A percentile compares a stretch with the other conserved stretches of the same genome.
phyloP scores from a whole-genome alignment of 2,113 vertebrate genomes.

The Leucopsar rothschildi region DNA sequence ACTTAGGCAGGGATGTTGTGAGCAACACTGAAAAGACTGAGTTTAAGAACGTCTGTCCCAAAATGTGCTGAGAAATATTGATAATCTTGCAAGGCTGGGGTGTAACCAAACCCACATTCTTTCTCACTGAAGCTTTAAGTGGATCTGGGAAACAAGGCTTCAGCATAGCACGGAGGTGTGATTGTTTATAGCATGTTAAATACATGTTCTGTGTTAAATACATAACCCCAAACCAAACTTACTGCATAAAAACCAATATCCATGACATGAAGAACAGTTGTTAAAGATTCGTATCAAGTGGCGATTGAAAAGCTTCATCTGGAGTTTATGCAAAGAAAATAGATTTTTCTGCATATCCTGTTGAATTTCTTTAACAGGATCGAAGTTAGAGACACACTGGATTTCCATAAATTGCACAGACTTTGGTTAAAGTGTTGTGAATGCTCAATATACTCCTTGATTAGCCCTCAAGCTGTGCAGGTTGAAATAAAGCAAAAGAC shows the following conservation, averaged over 20 bases:
- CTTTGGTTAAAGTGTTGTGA: background rate
- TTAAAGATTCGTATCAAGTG: background rate
- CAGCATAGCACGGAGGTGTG: background rate
- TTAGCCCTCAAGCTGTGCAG: background rate
- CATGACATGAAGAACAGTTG: background rate
- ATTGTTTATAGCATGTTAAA: background rate
- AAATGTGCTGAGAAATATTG: background rate
- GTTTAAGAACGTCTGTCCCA: background rate
- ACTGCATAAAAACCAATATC: background rate
- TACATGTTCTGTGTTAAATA: background rate
- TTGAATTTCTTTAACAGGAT: background rate
- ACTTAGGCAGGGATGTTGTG: background rate
- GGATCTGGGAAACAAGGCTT: background rate
- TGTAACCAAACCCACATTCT: accelerated
- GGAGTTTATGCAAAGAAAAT: background rate
- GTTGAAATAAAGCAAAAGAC: background rate
- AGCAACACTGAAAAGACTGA: background rate
- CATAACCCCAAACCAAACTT: background rate
- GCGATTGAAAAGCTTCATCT: background rate
- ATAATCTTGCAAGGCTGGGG: background rate
- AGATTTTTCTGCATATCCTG: background rate
- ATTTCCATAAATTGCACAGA: background rate
- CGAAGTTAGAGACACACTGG: background rate
- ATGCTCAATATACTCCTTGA: background rate
- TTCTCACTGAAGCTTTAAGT: background rate